Percentiles rank a stretch among this genome's conserved stretches.
phyloP scores from a whole-genome alignment of 1,140 invertebrate genomes.

The Eufriesea mexicana region DNA sequence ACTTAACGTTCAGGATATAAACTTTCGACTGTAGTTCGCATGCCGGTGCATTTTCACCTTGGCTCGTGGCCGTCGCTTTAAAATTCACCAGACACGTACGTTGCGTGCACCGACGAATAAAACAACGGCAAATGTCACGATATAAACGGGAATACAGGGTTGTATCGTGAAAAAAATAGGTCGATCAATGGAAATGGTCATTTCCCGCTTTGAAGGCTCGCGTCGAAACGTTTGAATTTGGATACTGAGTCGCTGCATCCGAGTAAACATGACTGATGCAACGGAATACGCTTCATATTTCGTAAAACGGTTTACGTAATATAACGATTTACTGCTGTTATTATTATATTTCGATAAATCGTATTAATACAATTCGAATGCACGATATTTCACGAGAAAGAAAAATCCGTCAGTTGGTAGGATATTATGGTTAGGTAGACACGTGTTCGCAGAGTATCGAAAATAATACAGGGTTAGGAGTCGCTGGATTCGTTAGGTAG shows the following conservation, averaged over 20 bases:
- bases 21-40: slow-evolving; percentile 46
- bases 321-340: too few species aligned
- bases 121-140: slow-evolving; percentile 15
- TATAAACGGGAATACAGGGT: not conserved
- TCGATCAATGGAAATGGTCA: not conserved
- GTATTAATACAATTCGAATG: not conserved
- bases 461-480: not conserved
- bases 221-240: not conserved
- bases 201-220: too few species aligned
- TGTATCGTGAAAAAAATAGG: not conserved
- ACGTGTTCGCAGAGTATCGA: not conserved
- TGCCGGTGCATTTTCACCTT: slow-evolving; percentile 52
- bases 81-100: slow-evolving; percentile 37
- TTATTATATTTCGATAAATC: too few species aligned
- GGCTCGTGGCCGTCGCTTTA: slow-evolving; percentile 44
- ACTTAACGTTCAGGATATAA: slow-evolving; percentile 22
- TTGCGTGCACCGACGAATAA: slow-evolving; percentile 18
- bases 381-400: too few species aligned
- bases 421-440: too few species aligned
- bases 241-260: not conserved
- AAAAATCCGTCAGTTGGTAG: too few species aligned
- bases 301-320: not conserved
- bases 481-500: not conserved
- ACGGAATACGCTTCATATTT: not conserved
- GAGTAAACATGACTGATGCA: too few species aligned